Percentiles rank a stretch among this genome's conserved stretches.
Evolutionary conservation across 2,797 vertebrate genomes (phyloP).

Genomic region (Pangasius krempfi): DNA sequence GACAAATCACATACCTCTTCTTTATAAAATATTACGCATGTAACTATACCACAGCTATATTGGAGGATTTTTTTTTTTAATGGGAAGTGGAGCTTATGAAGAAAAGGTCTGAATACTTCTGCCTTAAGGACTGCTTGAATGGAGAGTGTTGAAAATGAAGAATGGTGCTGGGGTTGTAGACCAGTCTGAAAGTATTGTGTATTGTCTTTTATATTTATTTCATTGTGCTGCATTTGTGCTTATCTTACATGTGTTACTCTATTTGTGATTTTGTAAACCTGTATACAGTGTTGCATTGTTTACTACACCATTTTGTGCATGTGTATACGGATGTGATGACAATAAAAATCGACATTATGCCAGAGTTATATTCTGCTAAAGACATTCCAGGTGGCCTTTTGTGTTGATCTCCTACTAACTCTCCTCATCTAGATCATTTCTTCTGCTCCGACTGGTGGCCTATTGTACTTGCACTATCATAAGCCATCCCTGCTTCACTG

Average conservation of each 20-base stretch:
- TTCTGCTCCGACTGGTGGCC: constrained; percentile 32
- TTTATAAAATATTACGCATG: background rate
- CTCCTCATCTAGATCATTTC: constrained; percentile 9
- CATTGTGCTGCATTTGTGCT: background rate
- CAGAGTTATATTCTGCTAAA: background rate
- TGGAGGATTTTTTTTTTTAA: background rate
- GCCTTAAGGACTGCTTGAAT: background rate
- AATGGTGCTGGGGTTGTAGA: background rate
- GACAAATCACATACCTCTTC: background rate
- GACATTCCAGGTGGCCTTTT: constrained; percentile 13
- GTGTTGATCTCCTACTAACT: constrained; percentile 14
- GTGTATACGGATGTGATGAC: background rate
- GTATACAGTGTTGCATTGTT: background rate
- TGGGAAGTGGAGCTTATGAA: background rate
- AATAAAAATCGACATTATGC: constrained; percentile 3
- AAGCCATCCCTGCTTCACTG: constrained; percentile 32
- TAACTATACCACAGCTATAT: background rate
- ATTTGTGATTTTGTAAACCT: background rate
- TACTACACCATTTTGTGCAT: background rate
- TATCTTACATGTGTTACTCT: background rate
- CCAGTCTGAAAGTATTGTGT: background rate
- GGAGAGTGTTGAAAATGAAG: background rate
- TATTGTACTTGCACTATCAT: constrained; percentile 32
- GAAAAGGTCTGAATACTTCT: background rate
- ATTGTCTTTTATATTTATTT: background rate